Evolutionary conservation across 2,797 vertebrate genomes (phyloP), one percentile per base, ranked within the genome.

Genomic region (Tragopan temminckii): DNA sequence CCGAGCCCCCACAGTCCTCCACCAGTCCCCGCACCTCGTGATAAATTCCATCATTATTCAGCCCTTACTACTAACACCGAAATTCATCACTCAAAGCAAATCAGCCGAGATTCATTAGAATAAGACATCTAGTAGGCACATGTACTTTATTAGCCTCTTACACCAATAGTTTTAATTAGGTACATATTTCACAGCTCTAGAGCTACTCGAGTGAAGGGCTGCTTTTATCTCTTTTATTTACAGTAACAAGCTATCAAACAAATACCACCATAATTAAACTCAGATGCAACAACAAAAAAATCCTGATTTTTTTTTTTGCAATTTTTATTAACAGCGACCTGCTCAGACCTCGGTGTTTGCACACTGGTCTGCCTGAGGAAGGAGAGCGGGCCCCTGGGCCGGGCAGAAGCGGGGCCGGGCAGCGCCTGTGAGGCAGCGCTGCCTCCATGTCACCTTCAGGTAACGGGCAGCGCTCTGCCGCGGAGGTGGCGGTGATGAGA

Each of bases 1-100:
- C 98, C 97, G 97, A 98, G 98, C 97, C 98, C 98, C 96, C 92
- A 93, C 96, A 98, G 98, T 98, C 98, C 98, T 98, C 98, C 99
- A 98, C 97, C 98, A 99, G 98, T 98, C 97, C 97, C 97, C 95
- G 95, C 98, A 98, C 98, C 98, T 98, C 97, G 96, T 99, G 99
- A 99, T 99, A 98, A 98, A 99, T 99, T 98, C 98, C 97, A 97
- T 98, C 98, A 99, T 99, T 99, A 99, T 98, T 99, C 98, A 98
- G 98, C 98, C 98, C 98, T 98, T 98, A 98, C 98, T 98, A 98
- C 97, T 97, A 98, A 98, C 98, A 97, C 97, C 78, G 97, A 98
- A 99, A 99, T 98, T 98, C 99, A 99, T 99, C 98, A 98, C 98
- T 99, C 99, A 99, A 98, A 98, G 98, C 98, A 99, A 99, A 99